Conservation (phyloP, 1,140 invertebrate species). For the Harpegnathos saltator region DNA sequence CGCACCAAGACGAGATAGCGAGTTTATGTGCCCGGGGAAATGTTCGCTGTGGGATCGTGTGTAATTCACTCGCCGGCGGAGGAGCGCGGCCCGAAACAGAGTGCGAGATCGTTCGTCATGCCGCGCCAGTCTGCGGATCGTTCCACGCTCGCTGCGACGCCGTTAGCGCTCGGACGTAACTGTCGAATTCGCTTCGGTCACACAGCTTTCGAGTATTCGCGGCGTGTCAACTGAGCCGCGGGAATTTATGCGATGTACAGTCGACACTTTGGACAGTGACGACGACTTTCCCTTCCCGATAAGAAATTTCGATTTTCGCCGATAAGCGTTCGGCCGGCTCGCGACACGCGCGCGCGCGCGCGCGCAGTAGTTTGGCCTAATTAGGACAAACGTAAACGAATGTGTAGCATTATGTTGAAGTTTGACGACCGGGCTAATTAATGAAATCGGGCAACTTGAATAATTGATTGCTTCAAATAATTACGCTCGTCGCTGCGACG, state of each 20-base stretch:
- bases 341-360: background rate
- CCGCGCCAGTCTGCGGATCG: constrained; percentile 16
- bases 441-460: constrained; percentile 2
- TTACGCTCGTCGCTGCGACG: background rate
- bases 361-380: background rate
- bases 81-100: constrained; percentile 32
- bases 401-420: background rate
- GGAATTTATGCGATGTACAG: constrained; percentile 12
- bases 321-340: background rate
- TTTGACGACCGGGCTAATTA: background rate
- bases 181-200: constrained; percentile 32
- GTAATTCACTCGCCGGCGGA: constrained; percentile 56
- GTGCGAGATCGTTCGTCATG: constrained; percentile 46
- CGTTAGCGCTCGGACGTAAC: constrained; percentile 29
- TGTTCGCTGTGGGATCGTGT: constrained; percentile 47
- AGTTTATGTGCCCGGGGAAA: constrained; percentile 53
- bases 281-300: background rate
- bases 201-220: constrained; percentile 4
- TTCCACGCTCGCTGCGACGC: constrained; percentile 29
- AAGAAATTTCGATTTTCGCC: constrained; percentile 18
- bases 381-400: constrained; percentile 19
- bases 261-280: too few relatives aligned
- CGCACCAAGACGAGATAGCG: constrained; percentile 55
- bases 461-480: constrained; percentile 21
- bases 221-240: background rate